A percentile compares a stretch with the other conserved stretches of the same genome.
Conservation (phyloP, 2,797 vertebrate species). For the Mallotus villosus region DNA sequence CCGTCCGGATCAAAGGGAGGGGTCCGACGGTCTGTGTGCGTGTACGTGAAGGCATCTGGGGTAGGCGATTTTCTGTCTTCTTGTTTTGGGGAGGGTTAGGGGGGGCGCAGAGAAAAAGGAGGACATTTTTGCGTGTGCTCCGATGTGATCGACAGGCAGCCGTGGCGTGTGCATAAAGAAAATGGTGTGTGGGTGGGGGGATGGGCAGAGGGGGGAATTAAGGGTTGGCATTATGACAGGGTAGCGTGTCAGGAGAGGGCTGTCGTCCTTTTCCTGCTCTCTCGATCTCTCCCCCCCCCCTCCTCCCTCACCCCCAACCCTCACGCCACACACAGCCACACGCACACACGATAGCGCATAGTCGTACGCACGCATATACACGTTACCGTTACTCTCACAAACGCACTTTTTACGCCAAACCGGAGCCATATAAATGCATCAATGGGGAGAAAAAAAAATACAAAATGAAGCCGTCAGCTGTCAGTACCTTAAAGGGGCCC, state of each 20-base stretch:
- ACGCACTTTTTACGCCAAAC: constrained; percentile 37
- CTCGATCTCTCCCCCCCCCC: constrained; percentile 16
- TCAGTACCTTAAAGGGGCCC: constrained; percentile 68
- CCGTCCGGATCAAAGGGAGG: constrained; percentile 14
- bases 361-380: constrained; percentile 41
- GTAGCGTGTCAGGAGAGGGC: constrained; percentile 60
- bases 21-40: constrained; percentile 1
- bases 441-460: constrained; percentile 25
- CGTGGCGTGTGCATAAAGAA: constrained; percentile 65
- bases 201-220: constrained; percentile 71
- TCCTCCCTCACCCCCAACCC: constrained; percentile 28
- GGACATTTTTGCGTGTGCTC: constrained; percentile 67
- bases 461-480: constrained; percentile 55
- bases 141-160: constrained; percentile 68
- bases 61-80: constrained; percentile 15
- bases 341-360: constrained; percentile 21
- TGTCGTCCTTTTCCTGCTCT: constrained; percentile 56
- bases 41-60: constrained; percentile 1
- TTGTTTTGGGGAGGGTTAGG: neutral
- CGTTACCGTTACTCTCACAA: constrained; percentile 11
- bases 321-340: constrained; percentile 9
- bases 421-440: constrained; percentile 40
- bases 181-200: constrained; percentile 59
- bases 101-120: constrained; percentile 46
- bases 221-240: constrained; percentile 75